Conservation (phyloP, 2,797 vertebrate species). For the Bucorvus abyssinicus region DNA sequence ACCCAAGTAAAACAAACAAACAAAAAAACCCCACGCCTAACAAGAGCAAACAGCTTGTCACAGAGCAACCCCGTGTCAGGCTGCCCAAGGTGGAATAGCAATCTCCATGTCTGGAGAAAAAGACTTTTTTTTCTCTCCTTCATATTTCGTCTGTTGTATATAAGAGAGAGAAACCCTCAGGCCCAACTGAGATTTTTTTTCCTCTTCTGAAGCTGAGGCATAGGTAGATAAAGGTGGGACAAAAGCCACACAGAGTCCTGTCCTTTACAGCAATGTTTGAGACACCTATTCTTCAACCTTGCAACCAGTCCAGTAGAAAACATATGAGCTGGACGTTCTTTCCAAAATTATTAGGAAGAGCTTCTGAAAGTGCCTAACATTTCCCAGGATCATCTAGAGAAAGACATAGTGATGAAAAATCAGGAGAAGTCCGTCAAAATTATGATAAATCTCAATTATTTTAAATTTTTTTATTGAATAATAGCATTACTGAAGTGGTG, state of each 20-base stretch:
- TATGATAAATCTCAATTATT: background rate
- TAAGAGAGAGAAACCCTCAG: background rate
- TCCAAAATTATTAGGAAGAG: background rate
- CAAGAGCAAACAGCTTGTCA: background rate
- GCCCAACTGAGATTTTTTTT: background rate
- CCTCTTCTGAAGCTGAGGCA: accelerated
- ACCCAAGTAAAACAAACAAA: background rate
- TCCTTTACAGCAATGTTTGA: background rate
- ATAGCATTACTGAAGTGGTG: background rate
- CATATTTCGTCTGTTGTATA: background rate
- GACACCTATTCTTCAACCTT: background rate
- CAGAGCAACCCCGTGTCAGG: background rate
- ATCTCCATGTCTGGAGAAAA: background rate
- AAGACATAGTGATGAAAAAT: background rate
- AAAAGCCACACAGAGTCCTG: background rate
- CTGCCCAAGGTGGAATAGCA: background rate
- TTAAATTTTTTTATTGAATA: background rate
- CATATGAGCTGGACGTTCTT: background rate
- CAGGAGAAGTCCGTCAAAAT: background rate
- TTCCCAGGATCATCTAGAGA: background rate
- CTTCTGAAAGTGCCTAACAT: background rate
- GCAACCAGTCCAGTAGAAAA: background rate
- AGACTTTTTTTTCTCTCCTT: background rate
- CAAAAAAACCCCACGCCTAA: background rate
- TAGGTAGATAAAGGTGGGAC: background rate